Evolutionary conservation across 1,140 invertebrate species (phyloP), one percentile per base, ranked within the genome.

Genomic region (Micrasema minimum): DNA sequence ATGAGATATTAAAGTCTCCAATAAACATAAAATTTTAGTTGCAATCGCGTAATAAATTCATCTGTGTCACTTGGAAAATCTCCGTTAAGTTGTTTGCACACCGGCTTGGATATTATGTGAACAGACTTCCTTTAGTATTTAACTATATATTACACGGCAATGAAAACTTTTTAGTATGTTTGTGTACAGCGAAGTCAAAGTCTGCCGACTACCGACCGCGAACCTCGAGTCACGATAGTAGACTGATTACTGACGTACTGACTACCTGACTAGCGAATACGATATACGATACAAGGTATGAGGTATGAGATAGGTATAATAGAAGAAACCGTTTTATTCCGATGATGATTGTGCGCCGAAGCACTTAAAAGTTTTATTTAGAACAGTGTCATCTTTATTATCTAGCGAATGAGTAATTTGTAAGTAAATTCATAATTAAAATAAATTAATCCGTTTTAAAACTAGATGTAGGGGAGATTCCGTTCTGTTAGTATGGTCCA

Each of bases 281-380:
- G n/a, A n/a, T n/a, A n/a, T n/a, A n/a, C 23, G 11, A 22, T 53
- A 51, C 11, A 22, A n/a, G 2, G 18, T 9, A 37, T 5, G 12
- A 26, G n/a, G 3, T 35, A 35, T 12, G 50, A 51, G 31, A 51
- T 9, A 20, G 31, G 38, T 23, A 59, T 14, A 59, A 59, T 43
- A 41, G 12, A 31, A 31, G 26, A 31, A n/a, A 57, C 20, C n/a
- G 22, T 41, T 20, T 16, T 59, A 41, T 20, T 35, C 35, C 55
- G 55, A 14, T 14, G 12, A 18, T 22, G 55, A 59, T 22, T 18
- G 35, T 59, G 55, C 55, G 55, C 16, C 35, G 35, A 59, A 14
- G 37, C 26, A 7, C 26, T 31, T 31, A 31, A 31, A 31, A 4
- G 26, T 31, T 7, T 2, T 2, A 31, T 31, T 16, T 45, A 45